phyloP scores from a whole-genome alignment of 2,113 vertebrate genomes.

The Alces alces region DNA sequence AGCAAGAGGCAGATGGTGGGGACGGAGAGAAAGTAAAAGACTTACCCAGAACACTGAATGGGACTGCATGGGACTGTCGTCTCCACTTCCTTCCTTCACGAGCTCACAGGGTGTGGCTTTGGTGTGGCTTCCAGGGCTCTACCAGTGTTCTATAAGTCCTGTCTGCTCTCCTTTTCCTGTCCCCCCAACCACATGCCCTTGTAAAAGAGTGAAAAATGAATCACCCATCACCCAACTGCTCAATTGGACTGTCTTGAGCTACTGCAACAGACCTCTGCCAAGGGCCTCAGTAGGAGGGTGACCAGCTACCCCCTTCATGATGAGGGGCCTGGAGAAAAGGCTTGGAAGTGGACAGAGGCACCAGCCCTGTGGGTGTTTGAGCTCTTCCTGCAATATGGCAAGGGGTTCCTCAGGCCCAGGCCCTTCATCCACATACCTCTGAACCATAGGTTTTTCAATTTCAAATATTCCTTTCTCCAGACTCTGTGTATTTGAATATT shows the following conservation, averaged over 20 bases:
- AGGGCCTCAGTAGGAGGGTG: background rate
- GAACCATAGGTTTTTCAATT: background rate
- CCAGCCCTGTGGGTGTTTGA: background rate
- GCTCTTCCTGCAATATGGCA: background rate
- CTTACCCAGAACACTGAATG: background rate
- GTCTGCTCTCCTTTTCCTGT: background rate
- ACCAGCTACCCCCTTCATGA: background rate
- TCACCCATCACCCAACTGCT: background rate
- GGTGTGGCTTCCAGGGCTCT: background rate
- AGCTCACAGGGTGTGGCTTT: background rate
- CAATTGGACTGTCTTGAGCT: background rate
- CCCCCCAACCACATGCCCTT: background rate
- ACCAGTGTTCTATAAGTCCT: background rate
- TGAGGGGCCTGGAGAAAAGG: background rate
- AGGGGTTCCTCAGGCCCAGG: background rate
- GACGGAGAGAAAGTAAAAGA: background rate
- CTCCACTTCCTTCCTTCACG: background rate
- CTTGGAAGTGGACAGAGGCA: background rate
- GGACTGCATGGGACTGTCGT: background rate
- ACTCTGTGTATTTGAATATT: background rate
- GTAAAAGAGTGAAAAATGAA: background rate
- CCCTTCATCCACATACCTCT: background rate
- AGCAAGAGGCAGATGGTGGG: background rate
- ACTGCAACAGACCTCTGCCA: background rate
- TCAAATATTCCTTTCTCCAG: background rate